phyloP scores from a whole-genome alignment of 1,140 invertebrate species.

The Danaus melanippus region DNA sequence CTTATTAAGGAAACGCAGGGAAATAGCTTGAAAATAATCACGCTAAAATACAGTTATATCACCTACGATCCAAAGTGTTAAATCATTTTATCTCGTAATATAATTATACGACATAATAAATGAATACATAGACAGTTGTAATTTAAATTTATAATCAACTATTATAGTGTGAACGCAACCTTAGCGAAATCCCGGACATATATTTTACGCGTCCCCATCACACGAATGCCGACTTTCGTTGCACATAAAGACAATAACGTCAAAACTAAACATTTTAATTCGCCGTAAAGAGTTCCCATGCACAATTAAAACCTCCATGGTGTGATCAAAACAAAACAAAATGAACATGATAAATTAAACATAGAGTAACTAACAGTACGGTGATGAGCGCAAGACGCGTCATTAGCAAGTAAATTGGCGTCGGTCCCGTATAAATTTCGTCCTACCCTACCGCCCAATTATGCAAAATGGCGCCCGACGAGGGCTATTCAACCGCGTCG shows the following conservation, averaged over 20 bases:
- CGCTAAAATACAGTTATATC: no score
- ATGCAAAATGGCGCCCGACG: slow-evolving; percentile 68
- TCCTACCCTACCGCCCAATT: slow-evolving; percentile 65
- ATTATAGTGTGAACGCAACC: not conserved
- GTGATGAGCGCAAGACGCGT: slow-evolving; percentile 54
- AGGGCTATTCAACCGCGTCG: slow-evolving; percentile 59
- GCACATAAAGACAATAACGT: not conserved
- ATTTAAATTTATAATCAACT: no score
- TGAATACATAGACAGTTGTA: no score
- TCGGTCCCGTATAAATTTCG: slow-evolving; percentile 63
- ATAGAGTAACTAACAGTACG: slow-evolving; percentile 43
- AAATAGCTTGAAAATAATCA: no score
- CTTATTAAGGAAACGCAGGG: not conserved
- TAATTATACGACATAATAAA: no score
- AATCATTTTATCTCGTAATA: no score
- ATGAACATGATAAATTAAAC: slow-evolving; percentile 23
- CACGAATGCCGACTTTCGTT: no score
- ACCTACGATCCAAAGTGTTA: no score
- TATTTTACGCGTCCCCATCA: slow-evolving; percentile 7
- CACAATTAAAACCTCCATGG: slow-evolving; percentile 8
- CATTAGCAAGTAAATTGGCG: slow-evolving; percentile 70
- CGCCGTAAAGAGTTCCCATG: slow-evolving; percentile 19
- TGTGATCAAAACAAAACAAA: slow-evolving; percentile 13
- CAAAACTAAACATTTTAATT: slow-evolving; percentile 2
- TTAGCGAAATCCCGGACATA: slow-evolving; percentile 15